Percentiles rank a stretch among this genome's conserved stretches.
These are phyloP conservation scores for Solea senegalensis DNA, from an alignment of 2,113 vertebrate genomes.

Conservation along the genomic window DNA sequence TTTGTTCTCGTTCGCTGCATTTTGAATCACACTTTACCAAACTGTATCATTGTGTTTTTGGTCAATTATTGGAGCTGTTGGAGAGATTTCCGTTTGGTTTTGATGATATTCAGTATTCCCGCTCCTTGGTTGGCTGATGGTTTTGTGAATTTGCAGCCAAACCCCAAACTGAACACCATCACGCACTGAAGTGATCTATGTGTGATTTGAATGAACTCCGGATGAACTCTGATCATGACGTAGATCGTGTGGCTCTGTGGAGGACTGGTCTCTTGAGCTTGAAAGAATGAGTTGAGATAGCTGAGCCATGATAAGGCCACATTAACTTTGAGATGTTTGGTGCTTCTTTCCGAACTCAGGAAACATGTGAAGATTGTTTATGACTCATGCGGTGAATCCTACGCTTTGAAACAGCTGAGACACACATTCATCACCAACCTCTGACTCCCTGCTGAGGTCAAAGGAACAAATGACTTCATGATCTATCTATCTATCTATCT, in stretches of 20 bases:
- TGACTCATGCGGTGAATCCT: constrained; percentile 34
- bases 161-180: not conserved
- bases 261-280: constrained; percentile 10
- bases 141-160: constrained; percentile 26
- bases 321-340: constrained; percentile 1
- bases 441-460: constrained; percentile 37
- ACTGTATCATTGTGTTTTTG: no score
- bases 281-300: constrained; percentile 12
- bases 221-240: constrained; percentile 27
- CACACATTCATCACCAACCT: constrained; percentile 23
- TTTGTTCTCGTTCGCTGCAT: no score
- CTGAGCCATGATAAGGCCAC: not conserved
- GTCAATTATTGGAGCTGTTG: not conserved
- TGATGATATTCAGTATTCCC: not conserved
- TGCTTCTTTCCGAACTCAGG: constrained; percentile 28
- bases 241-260: constrained; percentile 11
- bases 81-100: not conserved
- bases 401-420: constrained; percentile 23
- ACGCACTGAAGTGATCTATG: constrained; percentile 16
- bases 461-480: constrained; percentile 5
- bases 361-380: constrained; percentile 38
- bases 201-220: constrained; percentile 29
- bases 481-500: no score
- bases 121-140: constrained; percentile 6
- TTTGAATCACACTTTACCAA: no score